Conservation (phyloP, 2,797 vertebrate genomes). For the Etheostoma nigrum region DNA sequence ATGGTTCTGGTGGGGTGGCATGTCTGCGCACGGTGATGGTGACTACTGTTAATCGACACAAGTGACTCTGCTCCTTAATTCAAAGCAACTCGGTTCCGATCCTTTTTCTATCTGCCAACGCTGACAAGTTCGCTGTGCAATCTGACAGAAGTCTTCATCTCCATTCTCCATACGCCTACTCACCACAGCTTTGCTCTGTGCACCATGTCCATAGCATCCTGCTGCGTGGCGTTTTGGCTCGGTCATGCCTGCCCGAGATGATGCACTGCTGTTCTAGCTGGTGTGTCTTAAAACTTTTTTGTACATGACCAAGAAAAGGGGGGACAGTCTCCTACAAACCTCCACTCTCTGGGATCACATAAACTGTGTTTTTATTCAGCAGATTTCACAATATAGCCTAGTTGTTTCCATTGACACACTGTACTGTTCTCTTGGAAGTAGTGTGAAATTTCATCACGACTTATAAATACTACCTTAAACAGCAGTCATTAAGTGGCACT, state of each 20-base stretch:
- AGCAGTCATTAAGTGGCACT: not conserved
- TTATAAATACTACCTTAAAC: not conserved
- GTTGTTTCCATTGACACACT: not conserved
- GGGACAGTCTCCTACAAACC: not conserved
- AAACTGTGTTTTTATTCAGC: not conserved
- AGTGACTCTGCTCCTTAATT: conserved; percentile 4
- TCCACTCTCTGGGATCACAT: not conserved
- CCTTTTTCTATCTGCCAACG: not conserved
- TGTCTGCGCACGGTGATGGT: not conserved
- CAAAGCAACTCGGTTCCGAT: not conserved
- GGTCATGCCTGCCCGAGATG: not conserved
- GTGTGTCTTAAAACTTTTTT: no score
- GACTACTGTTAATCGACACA: conserved; percentile 7
- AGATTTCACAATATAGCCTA: not conserved
- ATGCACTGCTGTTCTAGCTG: no score
- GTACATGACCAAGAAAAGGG: not conserved
- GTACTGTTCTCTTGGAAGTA: not conserved
- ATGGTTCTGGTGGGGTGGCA: not conserved
- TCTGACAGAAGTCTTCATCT: conserved; percentile 1
- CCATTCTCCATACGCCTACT: not conserved
- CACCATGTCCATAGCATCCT: not conserved
- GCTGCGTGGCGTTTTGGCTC: not conserved
- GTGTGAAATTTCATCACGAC: not conserved
- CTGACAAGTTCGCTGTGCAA: not conserved
- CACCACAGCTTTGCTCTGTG: not conserved